phyloP scores from a whole-genome alignment of 2,797 vertebrate genomes.

The Heliangelus exortis region DNA sequence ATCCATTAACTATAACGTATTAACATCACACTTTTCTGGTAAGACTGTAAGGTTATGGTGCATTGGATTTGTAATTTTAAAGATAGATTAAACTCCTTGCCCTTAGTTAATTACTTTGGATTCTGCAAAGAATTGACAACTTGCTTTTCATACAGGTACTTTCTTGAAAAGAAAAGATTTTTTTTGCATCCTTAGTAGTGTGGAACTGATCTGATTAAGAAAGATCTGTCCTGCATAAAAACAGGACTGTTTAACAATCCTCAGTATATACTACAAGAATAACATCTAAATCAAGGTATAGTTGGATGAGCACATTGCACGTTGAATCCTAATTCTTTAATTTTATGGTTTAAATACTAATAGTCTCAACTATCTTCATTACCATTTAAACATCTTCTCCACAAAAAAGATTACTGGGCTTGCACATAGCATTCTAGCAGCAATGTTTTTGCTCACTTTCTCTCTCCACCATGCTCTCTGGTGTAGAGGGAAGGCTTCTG shows the following conservation, averaged over 20 bases:
- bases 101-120: not conserved
- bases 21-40: not conserved
- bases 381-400: not conserved
- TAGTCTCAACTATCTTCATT: not conserved
- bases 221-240: not conserved
- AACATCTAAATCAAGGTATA: not conserved
- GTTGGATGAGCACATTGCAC: not conserved
- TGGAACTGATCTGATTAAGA: not conserved
- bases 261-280: not conserved
- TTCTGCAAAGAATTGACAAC: not conserved
- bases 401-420: not conserved
- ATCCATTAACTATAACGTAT: not conserved
- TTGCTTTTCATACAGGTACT: not conserved
- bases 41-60: not conserved
- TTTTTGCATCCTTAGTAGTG: not conserved
- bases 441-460: not conserved
- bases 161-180: not conserved
- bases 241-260: not conserved
- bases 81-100: not conserved
- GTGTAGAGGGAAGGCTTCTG: not conserved
- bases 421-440: not conserved
- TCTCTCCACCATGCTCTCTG: not conserved
- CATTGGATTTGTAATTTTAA: not conserved
- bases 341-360: not conserved
- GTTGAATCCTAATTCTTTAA: not conserved